These are phyloP conservation scores for Orchestia grillus DNA, from an alignment of 1,140 invertebrate genomes.

Conservation along the genomic window DNA sequence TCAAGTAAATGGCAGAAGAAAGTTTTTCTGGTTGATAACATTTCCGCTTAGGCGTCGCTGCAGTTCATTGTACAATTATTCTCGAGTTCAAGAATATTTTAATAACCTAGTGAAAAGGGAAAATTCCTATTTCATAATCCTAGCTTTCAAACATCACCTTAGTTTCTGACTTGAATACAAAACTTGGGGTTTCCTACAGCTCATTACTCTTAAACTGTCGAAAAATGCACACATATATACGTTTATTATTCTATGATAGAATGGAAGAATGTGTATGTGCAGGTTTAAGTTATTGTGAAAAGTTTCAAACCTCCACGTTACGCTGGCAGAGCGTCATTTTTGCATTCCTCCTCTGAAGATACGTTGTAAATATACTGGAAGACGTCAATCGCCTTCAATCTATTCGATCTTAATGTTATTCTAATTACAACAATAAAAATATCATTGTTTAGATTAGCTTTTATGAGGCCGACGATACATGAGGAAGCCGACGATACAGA, in stretches of 20 bases:
- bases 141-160: too few relatives aligned
- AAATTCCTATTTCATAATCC: too few relatives aligned
- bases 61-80: too few relatives aligned
- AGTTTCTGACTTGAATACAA: too few relatives aligned
- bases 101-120: too few relatives aligned
- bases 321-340: not conserved
- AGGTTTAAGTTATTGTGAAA: not conserved
- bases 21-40: not conserved
- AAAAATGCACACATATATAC: too few relatives aligned
- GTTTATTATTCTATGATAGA: too few relatives aligned
- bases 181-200: too few relatives aligned
- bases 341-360: not conserved
- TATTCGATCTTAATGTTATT: not conserved
- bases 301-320: not conserved
- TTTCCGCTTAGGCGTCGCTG: too few relatives aligned
- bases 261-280: not conserved
- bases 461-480: not conserved
- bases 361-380: not conserved
- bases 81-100: too few relatives aligned
- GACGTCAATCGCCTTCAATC: not conserved
- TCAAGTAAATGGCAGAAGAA: not conserved
- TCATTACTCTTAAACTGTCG: too few relatives aligned
- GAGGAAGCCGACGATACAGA: not conserved
- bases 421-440: not conserved
- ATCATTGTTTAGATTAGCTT: not conserved